Evolutionary conservation across 2,113 vertebrate genomes (phyloP).

Genomic region (Peucedramus taeniatus): DNA sequence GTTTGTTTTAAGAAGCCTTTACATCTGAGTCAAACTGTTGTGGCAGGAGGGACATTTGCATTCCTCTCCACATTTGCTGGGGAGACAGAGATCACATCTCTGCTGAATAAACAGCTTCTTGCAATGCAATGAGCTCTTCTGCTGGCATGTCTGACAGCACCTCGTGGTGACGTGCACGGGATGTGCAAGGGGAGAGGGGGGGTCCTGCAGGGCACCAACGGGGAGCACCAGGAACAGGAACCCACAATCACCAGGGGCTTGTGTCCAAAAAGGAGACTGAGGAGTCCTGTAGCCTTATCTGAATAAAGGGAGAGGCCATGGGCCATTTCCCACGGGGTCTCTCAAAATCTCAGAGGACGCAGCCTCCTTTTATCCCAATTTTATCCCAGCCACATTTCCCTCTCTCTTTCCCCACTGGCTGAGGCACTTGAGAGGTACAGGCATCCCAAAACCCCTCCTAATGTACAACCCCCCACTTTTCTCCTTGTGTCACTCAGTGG

Average conservation of each 20-base stretch:
- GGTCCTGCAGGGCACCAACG: neutral
- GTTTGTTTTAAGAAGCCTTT: neutral
- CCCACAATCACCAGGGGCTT: accelerated
- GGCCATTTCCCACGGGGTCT: neutral
- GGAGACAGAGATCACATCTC: neutral
- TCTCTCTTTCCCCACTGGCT: neutral
- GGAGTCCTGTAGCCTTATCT: neutral
- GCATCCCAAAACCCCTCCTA: neutral
- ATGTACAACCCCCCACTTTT: no score
- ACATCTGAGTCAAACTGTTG: neutral
- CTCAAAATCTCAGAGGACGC: accelerated
- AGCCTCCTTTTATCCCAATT: no score
- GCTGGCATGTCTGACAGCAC: neutral
- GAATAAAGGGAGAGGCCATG: neutral
- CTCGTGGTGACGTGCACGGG: neutral
- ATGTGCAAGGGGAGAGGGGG: neutral
- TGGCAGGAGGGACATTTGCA: neutral
- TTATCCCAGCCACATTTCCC: neutral
- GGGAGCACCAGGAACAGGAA: no score
- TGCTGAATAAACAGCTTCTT: neutral
- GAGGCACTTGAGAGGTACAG: neutral
- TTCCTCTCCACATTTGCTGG: neutral
- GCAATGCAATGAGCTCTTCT: neutral
- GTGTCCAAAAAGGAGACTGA: neutral
- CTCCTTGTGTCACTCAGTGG: neutral